These are phyloP conservation scores for Notospermus geniculatus DNA, from an alignment of 1,140 invertebrate genomes.

Conservation along the genomic window DNA sequence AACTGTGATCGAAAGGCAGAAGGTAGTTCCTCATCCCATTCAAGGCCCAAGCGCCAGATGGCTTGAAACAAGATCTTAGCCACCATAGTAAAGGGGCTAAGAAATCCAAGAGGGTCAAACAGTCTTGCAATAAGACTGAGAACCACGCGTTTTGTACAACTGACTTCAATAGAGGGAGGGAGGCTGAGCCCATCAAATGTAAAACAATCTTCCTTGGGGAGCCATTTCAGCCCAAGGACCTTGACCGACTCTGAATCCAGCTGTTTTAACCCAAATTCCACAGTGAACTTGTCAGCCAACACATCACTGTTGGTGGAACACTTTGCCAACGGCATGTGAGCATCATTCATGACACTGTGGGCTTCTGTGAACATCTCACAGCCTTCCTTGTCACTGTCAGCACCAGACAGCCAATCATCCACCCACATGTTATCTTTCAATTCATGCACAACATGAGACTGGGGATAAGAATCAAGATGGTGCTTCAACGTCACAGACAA, in stretches of 20 bases:
- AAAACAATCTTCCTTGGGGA: conserved; percentile 1
- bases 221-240: background rate
- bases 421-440: conserved; percentile 53
- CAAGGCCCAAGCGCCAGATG: background rate
- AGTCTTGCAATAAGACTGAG: background rate
- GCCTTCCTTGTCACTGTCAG: conserved; percentile 40
- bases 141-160: conserved; percentile 3
- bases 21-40: conserved; percentile 5
- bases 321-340: conserved; percentile 1
- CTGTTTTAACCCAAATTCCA: background rate
- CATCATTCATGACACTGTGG: background rate
- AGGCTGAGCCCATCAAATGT: background rate
- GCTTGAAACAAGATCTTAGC: conserved; percentile 7
- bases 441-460: conserved; percentile 25
- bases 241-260: background rate
- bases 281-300: background rate
- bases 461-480: conserved; percentile 36
- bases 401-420: conserved; percentile 55
- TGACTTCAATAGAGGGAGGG: background rate
- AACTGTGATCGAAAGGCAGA: background rate
- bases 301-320: background rate
- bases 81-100: background rate
- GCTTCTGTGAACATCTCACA: conserved; percentile 22
- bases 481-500: conserved; percentile 11
- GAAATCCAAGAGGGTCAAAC: conserved; percentile 5